Percentiles rank a stretch among this genome's conserved stretches.
phyloP scores from a whole-genome alignment of 2,113 vertebrate genomes.

The Syrrhaptes paradoxus region DNA sequence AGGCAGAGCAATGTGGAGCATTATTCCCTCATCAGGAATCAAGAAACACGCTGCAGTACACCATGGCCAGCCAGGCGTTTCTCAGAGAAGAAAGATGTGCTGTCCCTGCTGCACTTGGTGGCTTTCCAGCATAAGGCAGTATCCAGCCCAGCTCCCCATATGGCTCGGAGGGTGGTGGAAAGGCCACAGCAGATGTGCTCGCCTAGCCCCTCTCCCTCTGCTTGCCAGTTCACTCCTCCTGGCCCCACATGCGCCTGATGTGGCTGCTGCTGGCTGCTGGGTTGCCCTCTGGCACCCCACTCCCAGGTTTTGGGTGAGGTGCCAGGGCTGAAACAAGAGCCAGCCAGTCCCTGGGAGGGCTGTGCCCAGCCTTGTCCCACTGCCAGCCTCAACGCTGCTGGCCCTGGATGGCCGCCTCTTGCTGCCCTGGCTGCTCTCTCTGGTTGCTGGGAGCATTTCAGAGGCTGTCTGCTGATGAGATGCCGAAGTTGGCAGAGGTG shows the following conservation, averaged over 20 bases:
- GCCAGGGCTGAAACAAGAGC: not conserved
- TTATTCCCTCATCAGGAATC: accelerated
- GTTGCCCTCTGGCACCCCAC: not conserved
- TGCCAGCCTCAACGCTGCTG: not conserved
- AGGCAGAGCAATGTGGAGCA: not conserved
- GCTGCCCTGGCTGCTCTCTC: accelerated
- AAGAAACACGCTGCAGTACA: not conserved
- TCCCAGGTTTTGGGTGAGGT: accelerated
- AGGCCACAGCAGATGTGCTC: not conserved
- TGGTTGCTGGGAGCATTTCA: not conserved
- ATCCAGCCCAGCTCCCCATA: accelerated
- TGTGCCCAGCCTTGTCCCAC: not conserved
- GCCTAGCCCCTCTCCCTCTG: not conserved
- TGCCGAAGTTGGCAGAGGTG: not conserved
- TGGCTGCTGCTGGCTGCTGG: not conserved
- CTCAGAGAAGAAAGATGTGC: not conserved
- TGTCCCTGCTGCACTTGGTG: not conserved
- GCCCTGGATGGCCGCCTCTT: not conserved
- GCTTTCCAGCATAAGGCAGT: not conserved
- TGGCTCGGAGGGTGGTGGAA: not conserved
- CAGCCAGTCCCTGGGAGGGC: not conserved
- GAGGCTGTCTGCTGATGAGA: not conserved
- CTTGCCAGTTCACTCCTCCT: not conserved
- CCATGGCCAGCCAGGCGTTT: not conserved
- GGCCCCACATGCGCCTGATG: not conserved